Conservation (phyloP, 2,888 invertebrate genomes). For the Scelioninae gen. 2 region DNA sequence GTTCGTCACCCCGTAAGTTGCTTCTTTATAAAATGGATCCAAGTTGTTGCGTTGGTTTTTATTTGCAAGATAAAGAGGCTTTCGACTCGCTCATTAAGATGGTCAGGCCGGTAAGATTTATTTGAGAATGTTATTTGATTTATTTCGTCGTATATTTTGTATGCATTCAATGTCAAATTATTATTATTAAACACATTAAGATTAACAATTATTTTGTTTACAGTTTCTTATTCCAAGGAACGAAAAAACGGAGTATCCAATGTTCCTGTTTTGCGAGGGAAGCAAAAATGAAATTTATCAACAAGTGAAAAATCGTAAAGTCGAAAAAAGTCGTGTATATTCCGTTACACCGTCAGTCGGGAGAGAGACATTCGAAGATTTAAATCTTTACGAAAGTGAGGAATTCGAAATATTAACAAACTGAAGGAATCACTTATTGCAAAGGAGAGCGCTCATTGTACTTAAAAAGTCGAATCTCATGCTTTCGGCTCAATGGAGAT, state of each 20-base stretch:
- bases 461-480: slow-evolving; percentile 59
- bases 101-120: slow-evolving; percentile 79
- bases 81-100: slow-evolving; percentile 85
- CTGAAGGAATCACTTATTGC: slow-evolving; percentile 37
- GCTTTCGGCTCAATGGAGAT: slow-evolving; percentile 13
- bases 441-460: slow-evolving; percentile 59
- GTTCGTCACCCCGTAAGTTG: slow-evolving; percentile 90
- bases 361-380: slow-evolving; percentile 67
- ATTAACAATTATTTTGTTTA: slow-evolving; percentile 31
- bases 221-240: slow-evolving; percentile 77
- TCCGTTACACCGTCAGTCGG: slow-evolving; percentile 61
- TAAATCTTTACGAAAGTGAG: slow-evolving; percentile 70
- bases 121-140: too few relatives aligned
- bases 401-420: slow-evolving; percentile 70
- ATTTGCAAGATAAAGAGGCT: slow-evolving; percentile 85
- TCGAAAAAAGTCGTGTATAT: slow-evolving; percentile 64
- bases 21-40: slow-evolving; percentile 92
- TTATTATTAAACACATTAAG: too few relatives aligned
- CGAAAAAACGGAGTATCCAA: slow-evolving; percentile 84
- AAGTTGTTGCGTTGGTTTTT: slow-evolving; percentile 94
- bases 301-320: slow-evolving; percentile 63
- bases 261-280: slow-evolving; percentile 88
- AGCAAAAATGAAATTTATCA: slow-evolving; percentile 78
- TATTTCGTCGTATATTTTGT: too few relatives aligned
- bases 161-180: too few relatives aligned